Conservation (phyloP, 1,140 invertebrate genomes). For the Prorops nasuta region DNA sequence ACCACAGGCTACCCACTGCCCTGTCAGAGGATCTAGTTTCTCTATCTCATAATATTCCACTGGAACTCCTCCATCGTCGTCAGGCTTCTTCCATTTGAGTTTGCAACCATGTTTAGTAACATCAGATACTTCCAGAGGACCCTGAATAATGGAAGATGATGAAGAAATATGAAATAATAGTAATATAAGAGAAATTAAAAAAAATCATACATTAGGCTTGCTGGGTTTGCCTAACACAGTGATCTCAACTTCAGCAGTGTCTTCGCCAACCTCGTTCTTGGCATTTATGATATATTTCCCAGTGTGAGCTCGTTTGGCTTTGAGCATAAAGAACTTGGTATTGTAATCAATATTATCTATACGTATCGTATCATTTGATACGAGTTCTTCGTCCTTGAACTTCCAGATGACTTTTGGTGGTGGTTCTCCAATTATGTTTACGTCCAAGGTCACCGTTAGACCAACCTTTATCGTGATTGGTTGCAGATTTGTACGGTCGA, state of each 20-base stretch:
- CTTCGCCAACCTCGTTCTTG: conserved; percentile 91
- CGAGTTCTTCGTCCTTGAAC: conserved; percentile 74
- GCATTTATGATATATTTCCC: conserved; percentile 92
- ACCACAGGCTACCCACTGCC: conserved; percentile 88
- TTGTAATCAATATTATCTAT: conserved; percentile 88
- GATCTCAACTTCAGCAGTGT: conserved; percentile 87
- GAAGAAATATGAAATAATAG: no score
- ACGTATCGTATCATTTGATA: conserved; percentile 67
- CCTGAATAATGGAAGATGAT: conserved; percentile 66
- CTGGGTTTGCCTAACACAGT: conserved; percentile 71
- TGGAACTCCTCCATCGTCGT: conserved; percentile 87
- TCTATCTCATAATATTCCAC: conserved; percentile 97
- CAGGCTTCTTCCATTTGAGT: conserved; percentile 89
- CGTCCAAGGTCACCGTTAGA: conserved; percentile 83
- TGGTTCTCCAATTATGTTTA: conserved; percentile 93
- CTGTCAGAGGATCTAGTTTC: conserved; percentile 90
- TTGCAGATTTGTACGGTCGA: conserved; percentile 88
- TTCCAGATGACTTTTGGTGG: conserved; percentile 89
- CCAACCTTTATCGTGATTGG: conserved; percentile 85
- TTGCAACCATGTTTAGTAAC: conserved; percentile 93
- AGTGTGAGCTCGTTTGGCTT: conserved; percentile 76
- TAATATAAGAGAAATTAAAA: no score
- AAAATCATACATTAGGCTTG: conserved; percentile 46
- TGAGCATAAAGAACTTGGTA: conserved; percentile 84
- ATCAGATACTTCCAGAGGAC: conserved; percentile 85